These are phyloP conservation scores for Margarornis squamiger DNA, from an alignment of 2,797 vertebrate species.

Conservation along the genomic window DNA sequence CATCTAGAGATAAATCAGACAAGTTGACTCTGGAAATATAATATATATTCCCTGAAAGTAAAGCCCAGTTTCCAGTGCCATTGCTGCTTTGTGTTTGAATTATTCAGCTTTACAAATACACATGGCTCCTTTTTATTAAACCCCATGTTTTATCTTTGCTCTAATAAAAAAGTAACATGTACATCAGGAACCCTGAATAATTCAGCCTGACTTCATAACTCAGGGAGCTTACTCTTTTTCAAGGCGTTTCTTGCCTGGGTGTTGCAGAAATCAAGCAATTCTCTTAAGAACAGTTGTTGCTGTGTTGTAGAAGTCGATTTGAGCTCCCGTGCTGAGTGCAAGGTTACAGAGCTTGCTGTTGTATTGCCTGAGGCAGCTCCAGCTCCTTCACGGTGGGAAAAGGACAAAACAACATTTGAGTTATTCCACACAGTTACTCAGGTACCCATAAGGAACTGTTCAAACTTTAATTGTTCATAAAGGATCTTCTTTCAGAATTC, in stretches of 20 bases:
- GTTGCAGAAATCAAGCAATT: constrained; percentile 41
- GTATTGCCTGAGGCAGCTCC: constrained; percentile 54
- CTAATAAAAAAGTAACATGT: constrained; percentile 18
- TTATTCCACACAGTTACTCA: background rate
- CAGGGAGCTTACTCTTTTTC: background rate
- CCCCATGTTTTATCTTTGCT: background rate
- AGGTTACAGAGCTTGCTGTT: constrained; percentile 43
- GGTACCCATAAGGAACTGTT: background rate
- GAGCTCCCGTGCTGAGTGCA: constrained; percentile 27
- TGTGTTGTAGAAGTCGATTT: constrained; percentile 34
- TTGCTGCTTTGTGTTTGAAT: background rate
- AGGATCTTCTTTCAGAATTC: background rate
- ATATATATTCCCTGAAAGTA: background rate
- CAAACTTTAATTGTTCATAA: constrained; percentile 8
- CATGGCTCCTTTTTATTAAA: background rate
- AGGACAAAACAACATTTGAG: constrained; percentile 38
- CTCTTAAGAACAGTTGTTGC: constrained; percentile 29
- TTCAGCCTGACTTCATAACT: constrained; percentile 3
- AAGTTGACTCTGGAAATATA: background rate
- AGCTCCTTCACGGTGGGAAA: background rate
- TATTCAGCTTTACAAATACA: background rate
- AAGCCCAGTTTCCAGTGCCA: background rate
- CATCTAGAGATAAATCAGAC: background rate
- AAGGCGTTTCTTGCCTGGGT: background rate
- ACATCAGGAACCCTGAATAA: constrained; percentile 37